A percentile compares a stretch with the other conserved stretches of the same genome.
These are phyloP conservation scores for Hymenopus coronatus DNA, from an alignment of 2,888 invertebrate species.

Conservation along the genomic window DNA sequence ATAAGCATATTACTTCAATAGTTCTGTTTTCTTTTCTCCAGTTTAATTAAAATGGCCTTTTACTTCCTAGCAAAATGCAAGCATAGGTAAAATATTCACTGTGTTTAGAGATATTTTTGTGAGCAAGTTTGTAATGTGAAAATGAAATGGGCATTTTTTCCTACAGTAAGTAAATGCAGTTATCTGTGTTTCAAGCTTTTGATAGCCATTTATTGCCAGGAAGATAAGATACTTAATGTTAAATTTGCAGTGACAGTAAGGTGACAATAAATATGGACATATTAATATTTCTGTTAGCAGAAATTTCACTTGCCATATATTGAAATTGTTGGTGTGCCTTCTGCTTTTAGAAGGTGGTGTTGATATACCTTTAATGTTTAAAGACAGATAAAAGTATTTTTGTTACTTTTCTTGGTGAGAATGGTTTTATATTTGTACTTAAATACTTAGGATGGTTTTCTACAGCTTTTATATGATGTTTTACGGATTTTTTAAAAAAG, in stretches of 20 bases:
- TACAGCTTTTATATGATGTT: conserved; percentile 7
- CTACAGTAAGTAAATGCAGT: background rate
- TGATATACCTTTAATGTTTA: background rate
- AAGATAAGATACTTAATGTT: background rate
- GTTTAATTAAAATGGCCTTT: too few species aligned
- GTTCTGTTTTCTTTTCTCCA: too few species aligned
- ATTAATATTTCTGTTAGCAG: background rate
- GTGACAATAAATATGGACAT: background rate
- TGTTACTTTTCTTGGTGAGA: conserved; percentile 24
- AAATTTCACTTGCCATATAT: background rate
- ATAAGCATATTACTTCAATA: too few species aligned
- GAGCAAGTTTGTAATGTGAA: too few species aligned
- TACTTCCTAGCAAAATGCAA: too few species aligned
- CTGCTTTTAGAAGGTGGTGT: background rate
- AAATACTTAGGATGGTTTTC: conserved; percentile 19
- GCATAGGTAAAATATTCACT: too few species aligned
- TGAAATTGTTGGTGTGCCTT: background rate
- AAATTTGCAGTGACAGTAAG: background rate
- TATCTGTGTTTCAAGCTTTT: background rate
- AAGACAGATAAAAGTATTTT: conserved; percentile 7
- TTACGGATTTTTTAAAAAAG: background rate
- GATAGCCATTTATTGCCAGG: background rate
- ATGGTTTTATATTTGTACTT: conserved; percentile 17
- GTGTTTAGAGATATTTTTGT: too few species aligned
- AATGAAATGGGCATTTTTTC: background rate